phyloP scores from a whole-genome alignment of 2,113 vertebrate species.

The Percina caprodes region DNA sequence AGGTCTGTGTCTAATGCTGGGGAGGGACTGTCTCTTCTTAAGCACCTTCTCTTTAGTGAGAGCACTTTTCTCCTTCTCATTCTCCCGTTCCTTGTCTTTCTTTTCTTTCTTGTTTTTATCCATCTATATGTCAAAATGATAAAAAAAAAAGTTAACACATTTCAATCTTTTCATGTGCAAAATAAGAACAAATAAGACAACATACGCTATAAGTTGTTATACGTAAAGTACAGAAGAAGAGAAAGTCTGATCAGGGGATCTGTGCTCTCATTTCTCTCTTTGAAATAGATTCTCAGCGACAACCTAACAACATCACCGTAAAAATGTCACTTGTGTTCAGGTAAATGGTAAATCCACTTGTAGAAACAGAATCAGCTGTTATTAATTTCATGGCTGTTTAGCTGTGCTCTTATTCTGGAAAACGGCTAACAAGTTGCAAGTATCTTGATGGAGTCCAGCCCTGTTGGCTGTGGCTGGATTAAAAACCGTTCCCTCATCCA shows the following conservation, averaged over 20 bases:
- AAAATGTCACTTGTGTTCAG: neutral
- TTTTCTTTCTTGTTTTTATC: constrained; percentile 95
- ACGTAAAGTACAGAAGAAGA: neutral
- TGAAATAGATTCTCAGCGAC: neutral
- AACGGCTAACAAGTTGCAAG: neutral
- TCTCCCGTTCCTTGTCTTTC: constrained; percentile 96
- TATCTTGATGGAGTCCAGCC: neutral
- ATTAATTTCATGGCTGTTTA: constrained; percentile 1
- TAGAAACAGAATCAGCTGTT: constrained; percentile 1
- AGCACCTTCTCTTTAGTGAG: constrained; percentile 90
- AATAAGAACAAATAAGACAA: neutral
- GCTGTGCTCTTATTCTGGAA: neutral
- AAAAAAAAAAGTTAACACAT: neutral
- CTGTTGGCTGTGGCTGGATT: neutral
- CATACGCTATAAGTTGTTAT: neutral
- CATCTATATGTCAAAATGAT: constrained; percentile 59
- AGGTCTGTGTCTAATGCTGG: constrained; percentile 80
- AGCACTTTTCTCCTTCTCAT: constrained; percentile 93
- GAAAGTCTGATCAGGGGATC: neutral
- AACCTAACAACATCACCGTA: neutral
- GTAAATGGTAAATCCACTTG: neutral
- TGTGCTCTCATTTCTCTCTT: neutral
- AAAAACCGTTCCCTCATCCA: no score
- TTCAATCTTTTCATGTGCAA: neutral
- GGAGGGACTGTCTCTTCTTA: constrained; percentile 92